Evolutionary conservation across 2,888 invertebrate species (phyloP).

Genomic region (Drosophila merina): DNA sequence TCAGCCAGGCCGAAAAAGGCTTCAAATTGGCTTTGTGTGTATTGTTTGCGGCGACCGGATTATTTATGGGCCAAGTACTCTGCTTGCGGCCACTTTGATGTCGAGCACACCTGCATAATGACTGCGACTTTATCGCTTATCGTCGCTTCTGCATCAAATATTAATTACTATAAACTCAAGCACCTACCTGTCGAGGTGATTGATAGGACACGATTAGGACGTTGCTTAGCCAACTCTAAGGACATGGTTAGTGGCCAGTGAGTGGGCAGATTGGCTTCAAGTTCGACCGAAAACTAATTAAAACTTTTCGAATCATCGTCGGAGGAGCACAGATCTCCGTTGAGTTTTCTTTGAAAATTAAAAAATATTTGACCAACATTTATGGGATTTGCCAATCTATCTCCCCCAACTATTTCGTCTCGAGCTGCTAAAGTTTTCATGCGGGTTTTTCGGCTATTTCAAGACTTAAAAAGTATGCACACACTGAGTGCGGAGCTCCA

Average conservation of each 20-base stretch:
- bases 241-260: neutral
- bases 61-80: constrained; percentile 53
- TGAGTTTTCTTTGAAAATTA: constrained; percentile 15
- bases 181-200: constrained; percentile 39
- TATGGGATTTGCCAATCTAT: constrained; percentile 18
- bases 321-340: constrained; percentile 11
- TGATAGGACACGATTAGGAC: constrained; percentile 28
- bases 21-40: constrained; percentile 44
- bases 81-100: constrained; percentile 49
- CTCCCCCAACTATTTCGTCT: constrained; percentile 29
- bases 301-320: constrained; percentile 29
- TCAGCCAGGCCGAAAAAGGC: constrained; percentile 54
- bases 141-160: constrained; percentile 43
- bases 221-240: neutral
- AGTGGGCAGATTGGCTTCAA: neutral
- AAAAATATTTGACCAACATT: constrained; percentile 34
- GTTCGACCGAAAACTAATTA: constrained; percentile 30
- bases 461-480: constrained; percentile 25
- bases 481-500: constrained; percentile 19
- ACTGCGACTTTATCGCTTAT: constrained; percentile 31
- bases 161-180: constrained; percentile 54
- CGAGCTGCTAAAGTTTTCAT: constrained; percentile 35
- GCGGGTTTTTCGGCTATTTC: constrained; percentile 29
- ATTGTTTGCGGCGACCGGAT: constrained; percentile 18
- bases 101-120: constrained; percentile 34